Conservation (phyloP, 2,888 invertebrate genomes). For the Zygothrica quintamaculata region DNA sequence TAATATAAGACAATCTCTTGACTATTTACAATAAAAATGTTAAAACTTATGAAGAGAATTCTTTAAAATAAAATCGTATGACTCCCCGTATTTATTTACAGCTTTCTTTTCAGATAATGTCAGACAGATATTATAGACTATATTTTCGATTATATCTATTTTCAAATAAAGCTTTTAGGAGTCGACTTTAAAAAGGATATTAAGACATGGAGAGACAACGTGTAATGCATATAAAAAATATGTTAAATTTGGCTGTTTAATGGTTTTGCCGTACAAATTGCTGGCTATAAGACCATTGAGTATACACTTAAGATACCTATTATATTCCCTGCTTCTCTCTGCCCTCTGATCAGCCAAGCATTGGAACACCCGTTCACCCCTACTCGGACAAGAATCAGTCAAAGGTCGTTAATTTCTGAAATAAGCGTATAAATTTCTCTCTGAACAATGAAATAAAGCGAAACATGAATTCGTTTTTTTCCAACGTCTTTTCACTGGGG, state of each 20-base stretch:
- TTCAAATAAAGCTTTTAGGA: slow-evolving; percentile 15
- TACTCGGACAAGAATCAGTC: slow-evolving; percentile 75
- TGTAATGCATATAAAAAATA: slow-evolving; percentile 46
- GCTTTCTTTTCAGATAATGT: too few relatives aligned
- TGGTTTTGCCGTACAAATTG: slow-evolving; percentile 61
- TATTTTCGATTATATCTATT: neutral
- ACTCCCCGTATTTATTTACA: too few relatives aligned
- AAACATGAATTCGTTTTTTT: slow-evolving; percentile 14
- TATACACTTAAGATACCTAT: slow-evolving; percentile 1
- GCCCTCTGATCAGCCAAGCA: too few relatives aligned
- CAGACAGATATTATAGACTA: too few relatives aligned
- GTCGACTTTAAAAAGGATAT: slow-evolving; percentile 35
- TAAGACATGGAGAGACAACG: slow-evolving; percentile 32
- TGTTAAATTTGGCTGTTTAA: slow-evolving; percentile 41
- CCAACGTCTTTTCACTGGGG: neutral
- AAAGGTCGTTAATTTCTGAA: slow-evolving; percentile 80
- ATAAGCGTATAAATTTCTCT: slow-evolving; percentile 68
- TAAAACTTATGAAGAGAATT: too few relatives aligned
- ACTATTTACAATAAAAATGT: too few relatives aligned
- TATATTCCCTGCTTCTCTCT: neutral
- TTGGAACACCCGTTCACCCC: too few relatives aligned
- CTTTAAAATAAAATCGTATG: too few relatives aligned
- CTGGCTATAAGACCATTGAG: slow-evolving; percentile 55
- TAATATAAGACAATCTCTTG: too few relatives aligned
- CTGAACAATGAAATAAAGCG: slow-evolving; percentile 51